Evolutionary conservation across 2,113 vertebrate genomes (phyloP), one percentile per base, ranked within the genome.

Genomic region (Equus przewalskii): DNA sequence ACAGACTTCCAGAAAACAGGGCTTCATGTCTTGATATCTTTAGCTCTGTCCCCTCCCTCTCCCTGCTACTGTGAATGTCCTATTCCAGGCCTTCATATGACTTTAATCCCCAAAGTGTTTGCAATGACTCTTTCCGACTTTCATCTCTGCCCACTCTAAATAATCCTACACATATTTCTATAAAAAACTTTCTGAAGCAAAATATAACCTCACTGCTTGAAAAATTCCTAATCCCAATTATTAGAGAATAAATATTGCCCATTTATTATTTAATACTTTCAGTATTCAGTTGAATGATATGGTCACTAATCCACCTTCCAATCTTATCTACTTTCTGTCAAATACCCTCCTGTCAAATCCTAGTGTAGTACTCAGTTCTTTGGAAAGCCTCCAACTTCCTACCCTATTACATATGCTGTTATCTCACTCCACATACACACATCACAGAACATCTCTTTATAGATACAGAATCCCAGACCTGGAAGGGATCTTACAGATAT

Each of bases 161-260:
- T 54, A 91, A 81, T 67, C 49, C 49, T 60, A 62, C 1, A 46
- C 7, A 3, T 65, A 79, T 51, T 70, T 87, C 88, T 30, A 84
- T 24, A 58, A 54, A 76, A 78, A 94, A 95, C 41, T 79, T 96
- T 16, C 54, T 73, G 12, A 95, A 90, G 36, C 56, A 97, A 97
- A 96, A 85, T 8, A 81, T 19, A 70, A 95, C 24, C 28, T 81
- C 49, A 21, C 28, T 75, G 49, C 51, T 58, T 69, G 7, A 85
- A 92, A 91, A 95, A 56, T 1, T 8, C 7, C 51, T 54, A 80
- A 94, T 73, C 26, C 7, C 24, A 78, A 80, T 85, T 89, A 86
- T 49, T 64, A 75, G n/a, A 79, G 44, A 81, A 73, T 81, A 90
- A 81, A 73, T 75, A 90, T 2, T 62, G 5, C 7, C 49, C 44